Conservation (phyloP, 1,140 invertebrate genomes). For the Drosophila ercepeae region DNA sequence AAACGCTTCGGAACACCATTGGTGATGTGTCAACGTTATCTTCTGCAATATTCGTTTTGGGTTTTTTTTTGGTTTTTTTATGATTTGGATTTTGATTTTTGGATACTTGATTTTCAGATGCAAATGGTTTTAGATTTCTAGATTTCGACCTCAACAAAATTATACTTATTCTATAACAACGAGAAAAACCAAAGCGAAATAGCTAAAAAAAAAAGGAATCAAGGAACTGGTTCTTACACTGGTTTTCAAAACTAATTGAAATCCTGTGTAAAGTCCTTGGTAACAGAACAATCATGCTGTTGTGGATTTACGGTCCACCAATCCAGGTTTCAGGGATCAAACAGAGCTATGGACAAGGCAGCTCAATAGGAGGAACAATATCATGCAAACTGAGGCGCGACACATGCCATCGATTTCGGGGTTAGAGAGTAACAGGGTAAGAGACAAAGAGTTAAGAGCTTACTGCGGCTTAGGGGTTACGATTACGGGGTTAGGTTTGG, state of each 20-base stretch:
- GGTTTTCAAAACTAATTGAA: background rate
- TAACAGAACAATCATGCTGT: slow-evolving; percentile 39
- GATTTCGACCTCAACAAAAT: slow-evolving; percentile 33
- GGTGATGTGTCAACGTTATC: slow-evolving; percentile 85
- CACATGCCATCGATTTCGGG: slow-evolving; percentile 19
- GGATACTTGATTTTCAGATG: slow-evolving; percentile 33
- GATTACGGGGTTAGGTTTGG: slow-evolving; percentile 26
- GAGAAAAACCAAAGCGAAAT: slow-evolving; percentile 44
- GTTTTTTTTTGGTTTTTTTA: slow-evolving; percentile 29
- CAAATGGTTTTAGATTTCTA: slow-evolving; percentile 29
- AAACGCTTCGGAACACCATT: slow-evolving; percentile 87
- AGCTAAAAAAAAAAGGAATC: background rate
- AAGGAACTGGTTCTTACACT: background rate
- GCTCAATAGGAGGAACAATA: slow-evolving; percentile 10
- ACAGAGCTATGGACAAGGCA: slow-evolving; percentile 8
- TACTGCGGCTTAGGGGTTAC: slow-evolving; percentile 23
- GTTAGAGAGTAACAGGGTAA: slow-evolving; percentile 9
- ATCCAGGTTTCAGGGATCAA: slow-evolving; percentile 4
- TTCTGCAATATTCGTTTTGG: slow-evolving; percentile 78
- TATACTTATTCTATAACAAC: slow-evolving; percentile 50
- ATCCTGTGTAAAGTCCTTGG: slow-evolving; percentile 21
- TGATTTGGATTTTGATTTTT: slow-evolving; percentile 25
- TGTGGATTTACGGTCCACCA: slow-evolving; percentile 5
- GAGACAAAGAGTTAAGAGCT: slow-evolving; percentile 40
- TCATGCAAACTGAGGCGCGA: slow-evolving; percentile 32